A percentile compares a stretch with the other conserved stretches of the same genome.
These are phyloP conservation scores for Acleris cristana DNA, from an alignment of 2,888 invertebrate genomes.

Conservation along the genomic window DNA sequence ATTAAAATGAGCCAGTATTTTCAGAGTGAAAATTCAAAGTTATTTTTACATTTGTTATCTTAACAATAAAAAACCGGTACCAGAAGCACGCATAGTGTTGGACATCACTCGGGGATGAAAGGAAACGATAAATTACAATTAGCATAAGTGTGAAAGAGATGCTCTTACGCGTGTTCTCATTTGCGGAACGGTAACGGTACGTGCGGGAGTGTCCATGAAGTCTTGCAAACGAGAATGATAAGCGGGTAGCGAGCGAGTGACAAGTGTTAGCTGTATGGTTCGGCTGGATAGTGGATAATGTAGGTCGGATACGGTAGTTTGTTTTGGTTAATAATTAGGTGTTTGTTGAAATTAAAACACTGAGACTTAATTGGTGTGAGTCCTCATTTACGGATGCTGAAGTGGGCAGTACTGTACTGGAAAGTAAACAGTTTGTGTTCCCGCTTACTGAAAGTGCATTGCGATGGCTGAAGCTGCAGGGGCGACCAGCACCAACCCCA, in stretches of 20 bases:
- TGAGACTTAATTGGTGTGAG: conserved; percentile 51
- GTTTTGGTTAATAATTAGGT: conserved; percentile 66
- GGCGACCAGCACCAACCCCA: conserved; percentile 87
- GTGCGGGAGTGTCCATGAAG: conserved; percentile 78
- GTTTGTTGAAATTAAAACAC: conserved; percentile 56
- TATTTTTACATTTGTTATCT: neutral
- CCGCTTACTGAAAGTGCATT: conserved; percentile 64
- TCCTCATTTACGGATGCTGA: conserved; percentile 53
- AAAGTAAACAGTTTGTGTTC: conserved; percentile 64
- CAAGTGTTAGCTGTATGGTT: conserved; percentile 60
- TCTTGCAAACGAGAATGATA: conserved; percentile 74
- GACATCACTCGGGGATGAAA: conserved; percentile 31
- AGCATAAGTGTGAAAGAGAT: conserved; percentile 35
- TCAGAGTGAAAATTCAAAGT: too few relatives aligned
- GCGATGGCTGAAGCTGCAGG: conserved; percentile 89
- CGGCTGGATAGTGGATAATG: conserved; percentile 74
- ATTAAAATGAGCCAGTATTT: too few relatives aligned
- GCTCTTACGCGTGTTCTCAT: conserved; percentile 52
- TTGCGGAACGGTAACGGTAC: conserved; percentile 80
- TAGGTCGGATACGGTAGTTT: conserved; percentile 74
- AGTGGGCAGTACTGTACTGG: conserved; percentile 51
- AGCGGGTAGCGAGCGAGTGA: conserved; percentile 67
- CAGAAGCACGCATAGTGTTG: conserved; percentile 23
- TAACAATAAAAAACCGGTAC: conserved; percentile 29
- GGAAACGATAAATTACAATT: conserved; percentile 38